Conservation (phyloP, 2,113 vertebrate species). For the Nyctibius bracteatus region DNA sequence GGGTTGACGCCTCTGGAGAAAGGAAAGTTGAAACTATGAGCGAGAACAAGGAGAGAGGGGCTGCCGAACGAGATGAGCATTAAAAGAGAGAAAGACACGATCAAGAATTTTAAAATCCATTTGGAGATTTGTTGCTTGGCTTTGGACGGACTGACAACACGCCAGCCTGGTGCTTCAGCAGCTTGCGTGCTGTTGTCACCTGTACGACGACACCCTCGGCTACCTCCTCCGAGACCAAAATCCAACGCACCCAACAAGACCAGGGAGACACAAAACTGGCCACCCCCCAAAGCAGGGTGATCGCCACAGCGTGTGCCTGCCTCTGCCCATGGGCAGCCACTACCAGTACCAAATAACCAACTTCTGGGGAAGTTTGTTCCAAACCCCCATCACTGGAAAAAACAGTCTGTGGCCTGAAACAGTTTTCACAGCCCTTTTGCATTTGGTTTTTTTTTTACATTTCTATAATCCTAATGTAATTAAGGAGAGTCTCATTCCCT, state of each 20-base stretch:
- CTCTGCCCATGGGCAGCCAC: not conserved
- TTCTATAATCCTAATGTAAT: not conserved
- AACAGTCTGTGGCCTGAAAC: not conserved
- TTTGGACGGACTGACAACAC: not conserved
- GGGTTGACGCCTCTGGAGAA: not conserved
- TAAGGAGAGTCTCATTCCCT: not conserved
- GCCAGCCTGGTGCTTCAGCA: not conserved
- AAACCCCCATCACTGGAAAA: not conserved
- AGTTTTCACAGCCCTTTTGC: not conserved
- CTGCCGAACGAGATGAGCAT: rapidly evolving
- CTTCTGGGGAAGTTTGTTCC: not conserved
- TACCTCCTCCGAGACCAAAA: not conserved
- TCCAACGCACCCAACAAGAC: not conserved
- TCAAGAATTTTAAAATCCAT: not conserved
- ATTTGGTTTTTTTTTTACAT: not conserved
- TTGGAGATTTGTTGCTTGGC: not conserved
- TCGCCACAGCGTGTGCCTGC: not conserved
- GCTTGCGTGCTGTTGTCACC: not conserved
- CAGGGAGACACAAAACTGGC: not conserved
- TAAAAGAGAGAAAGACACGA: not conserved
- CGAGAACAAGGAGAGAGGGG: not conserved
- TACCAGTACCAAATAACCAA: not conserved
- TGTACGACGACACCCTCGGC: rapidly evolving
- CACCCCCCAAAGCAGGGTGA: not conserved
- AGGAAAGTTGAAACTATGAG: not conserved